A percentile compares a stretch with the other conserved stretches of the same genome.
These are phyloP conservation scores for Eubucco bourcierii DNA, from an alignment of 2,113 vertebrate genomes.

Conservation along the genomic window DNA sequence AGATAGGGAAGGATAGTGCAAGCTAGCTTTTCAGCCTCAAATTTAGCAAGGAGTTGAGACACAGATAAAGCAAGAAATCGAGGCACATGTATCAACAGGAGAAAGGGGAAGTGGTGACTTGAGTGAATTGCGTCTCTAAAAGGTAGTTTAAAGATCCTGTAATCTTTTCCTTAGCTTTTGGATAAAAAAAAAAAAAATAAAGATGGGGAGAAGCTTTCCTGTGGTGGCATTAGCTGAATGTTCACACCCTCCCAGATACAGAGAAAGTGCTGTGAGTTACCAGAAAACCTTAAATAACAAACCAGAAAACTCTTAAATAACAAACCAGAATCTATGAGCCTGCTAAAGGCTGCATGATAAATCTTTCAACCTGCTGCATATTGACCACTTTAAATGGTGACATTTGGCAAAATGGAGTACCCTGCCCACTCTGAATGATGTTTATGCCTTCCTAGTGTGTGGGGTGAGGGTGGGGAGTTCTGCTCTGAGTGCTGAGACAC, in stretches of 20 bases:
- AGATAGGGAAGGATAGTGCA: background rate
- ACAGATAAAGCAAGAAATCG: background rate
- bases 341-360: background rate
- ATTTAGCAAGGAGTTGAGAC: background rate
- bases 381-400: background rate
- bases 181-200: background rate
- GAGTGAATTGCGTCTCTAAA: background rate
- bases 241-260: background rate
- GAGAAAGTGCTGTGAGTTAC: background rate
- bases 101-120: background rate
- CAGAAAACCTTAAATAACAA: background rate
- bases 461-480: background rate
- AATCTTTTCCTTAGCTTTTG: background rate
- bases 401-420: background rate
- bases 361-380: background rate
- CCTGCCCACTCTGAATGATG: background rate
- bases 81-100: background rate
- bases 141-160: background rate
- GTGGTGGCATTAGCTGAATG: background rate
- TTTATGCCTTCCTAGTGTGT: accelerated
- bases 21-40: background rate
- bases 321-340: background rate
- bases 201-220: background rate
- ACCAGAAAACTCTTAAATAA: background rate
- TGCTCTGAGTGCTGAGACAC: background rate